These are phyloP conservation scores for Omphaloscelis lunosa DNA, from an alignment of 2,888 invertebrate species.

Conservation along the genomic window DNA sequence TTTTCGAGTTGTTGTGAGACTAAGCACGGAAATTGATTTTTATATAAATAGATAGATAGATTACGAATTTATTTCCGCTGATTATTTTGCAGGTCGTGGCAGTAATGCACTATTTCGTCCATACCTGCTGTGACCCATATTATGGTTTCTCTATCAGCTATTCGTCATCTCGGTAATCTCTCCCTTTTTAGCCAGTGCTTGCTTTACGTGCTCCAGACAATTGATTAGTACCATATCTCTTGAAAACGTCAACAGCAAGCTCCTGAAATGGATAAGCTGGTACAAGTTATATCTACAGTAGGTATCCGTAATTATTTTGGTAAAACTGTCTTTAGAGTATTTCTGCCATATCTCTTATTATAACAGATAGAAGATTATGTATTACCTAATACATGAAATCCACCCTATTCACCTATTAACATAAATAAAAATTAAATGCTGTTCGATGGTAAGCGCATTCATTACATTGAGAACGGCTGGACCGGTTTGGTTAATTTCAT, in stretches of 20 bases:
- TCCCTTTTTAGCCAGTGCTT: neutral
- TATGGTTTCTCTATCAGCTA: no score
- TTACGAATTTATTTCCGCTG: no score
- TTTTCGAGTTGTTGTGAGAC: no score
- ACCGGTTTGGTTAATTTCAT: no score
- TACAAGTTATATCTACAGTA: neutral
- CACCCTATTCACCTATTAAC: neutral
- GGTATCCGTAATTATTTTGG: neutral
- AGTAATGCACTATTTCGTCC: no score
- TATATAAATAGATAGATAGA: no score
- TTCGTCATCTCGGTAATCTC: no score
- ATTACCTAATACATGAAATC: neutral
- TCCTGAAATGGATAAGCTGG: neutral
- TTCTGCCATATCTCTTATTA: neutral
- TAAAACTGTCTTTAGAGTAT: neutral
- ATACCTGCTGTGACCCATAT: no score
- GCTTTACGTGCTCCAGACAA: neutral
- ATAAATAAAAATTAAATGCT: neutral
- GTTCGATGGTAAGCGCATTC: neutral
- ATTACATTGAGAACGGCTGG: neutral
- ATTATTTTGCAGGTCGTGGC: no score
- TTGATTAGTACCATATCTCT: neutral
- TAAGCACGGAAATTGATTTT: no score
- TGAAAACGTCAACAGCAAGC: neutral
- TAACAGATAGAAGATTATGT: neutral